A percentile compares a stretch with the other conserved stretches of the same genome.
These are phyloP conservation scores for Megaleporinus macrocephalus DNA, from an alignment of 2,113 vertebrate species.

Conservation along the genomic window DNA sequence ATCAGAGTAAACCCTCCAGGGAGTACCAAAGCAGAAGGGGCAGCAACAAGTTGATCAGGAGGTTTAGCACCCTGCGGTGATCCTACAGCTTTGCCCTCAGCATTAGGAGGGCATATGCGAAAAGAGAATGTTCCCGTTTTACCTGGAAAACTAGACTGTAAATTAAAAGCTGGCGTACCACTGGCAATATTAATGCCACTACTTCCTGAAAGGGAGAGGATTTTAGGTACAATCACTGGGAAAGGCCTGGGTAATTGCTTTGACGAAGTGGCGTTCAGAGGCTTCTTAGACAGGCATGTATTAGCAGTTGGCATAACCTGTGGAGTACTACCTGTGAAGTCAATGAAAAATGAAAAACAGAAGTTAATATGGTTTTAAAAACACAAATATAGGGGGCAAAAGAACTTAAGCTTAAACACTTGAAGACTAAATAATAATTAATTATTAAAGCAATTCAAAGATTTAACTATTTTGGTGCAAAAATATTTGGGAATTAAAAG, in stretches of 20 bases:
- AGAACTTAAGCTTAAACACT: background rate
- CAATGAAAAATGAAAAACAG: background rate
- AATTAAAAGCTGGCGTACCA: constrained; percentile 74
- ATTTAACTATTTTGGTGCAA: too few relatives aligned
- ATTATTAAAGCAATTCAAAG: background rate
- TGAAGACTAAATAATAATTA: background rate
- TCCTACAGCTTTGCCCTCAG: constrained; percentile 45
- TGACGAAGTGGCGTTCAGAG: background rate
- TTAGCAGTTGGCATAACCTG: background rate
- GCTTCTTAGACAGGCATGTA: background rate
- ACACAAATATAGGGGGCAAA: background rate
- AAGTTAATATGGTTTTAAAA: background rate
- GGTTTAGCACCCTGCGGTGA: constrained; percentile 32
- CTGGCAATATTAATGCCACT: constrained; percentile 69
- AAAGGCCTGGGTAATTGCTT: background rate
- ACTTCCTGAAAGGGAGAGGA: constrained; percentile 57
- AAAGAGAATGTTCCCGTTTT: constrained; percentile 82
- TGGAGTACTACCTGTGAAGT: constrained; percentile 13
- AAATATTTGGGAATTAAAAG: constrained; percentile 29
- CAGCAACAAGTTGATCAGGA: constrained; percentile 60
- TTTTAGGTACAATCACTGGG: constrained; percentile 34
- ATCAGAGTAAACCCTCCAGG: constrained; percentile 90
- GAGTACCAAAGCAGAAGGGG: constrained; percentile 74
- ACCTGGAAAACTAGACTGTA: constrained; percentile 64
- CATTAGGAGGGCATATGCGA: constrained; percentile 82